These are phyloP conservation scores for Napeogenes inachia DNA, from an alignment of 2,888 invertebrate species.

Conservation along the genomic window DNA sequence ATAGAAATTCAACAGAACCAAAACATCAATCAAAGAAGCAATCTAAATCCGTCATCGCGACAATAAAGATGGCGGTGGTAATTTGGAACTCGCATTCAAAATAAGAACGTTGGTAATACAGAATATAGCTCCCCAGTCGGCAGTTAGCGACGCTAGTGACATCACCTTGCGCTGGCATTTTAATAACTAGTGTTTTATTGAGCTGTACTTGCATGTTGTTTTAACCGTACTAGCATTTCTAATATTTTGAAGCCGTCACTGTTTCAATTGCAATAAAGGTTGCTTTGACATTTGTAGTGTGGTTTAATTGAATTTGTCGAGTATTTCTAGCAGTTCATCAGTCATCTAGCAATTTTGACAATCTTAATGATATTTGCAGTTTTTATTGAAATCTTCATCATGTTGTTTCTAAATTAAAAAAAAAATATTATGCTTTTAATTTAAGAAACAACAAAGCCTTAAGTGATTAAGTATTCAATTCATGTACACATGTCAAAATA, in stretches of 20 bases:
- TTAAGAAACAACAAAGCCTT: too few relatives aligned
- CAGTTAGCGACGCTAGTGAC: conserved; percentile 40
- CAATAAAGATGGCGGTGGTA: conserved; percentile 56
- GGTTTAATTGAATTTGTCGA: background rate
- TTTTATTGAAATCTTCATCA: too few relatives aligned
- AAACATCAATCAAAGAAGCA: conserved; percentile 47
- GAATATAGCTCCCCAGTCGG: conserved; percentile 58
- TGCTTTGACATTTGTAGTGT: background rate
- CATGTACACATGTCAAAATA: conserved; percentile 25
- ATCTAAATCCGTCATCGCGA: conserved; percentile 60
- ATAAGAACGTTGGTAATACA: conserved; percentile 51
- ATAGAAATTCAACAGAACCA: conserved; percentile 22
- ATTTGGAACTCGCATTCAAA: conserved; percentile 46
- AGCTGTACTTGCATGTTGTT: conserved; percentile 22
- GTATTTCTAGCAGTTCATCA: too few relatives aligned
- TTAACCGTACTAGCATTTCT: background rate
- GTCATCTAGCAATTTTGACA: too few relatives aligned
- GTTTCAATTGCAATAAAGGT: background rate
- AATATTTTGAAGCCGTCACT: background rate
- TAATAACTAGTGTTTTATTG: conserved; percentile 33
- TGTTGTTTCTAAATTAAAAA: too few relatives aligned
- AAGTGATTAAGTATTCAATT: conserved; percentile 9
- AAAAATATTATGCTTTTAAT: too few relatives aligned
- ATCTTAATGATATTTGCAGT: too few relatives aligned
- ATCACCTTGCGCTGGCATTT: conserved; percentile 31